A percentile compares a stretch with the other conserved stretches of the same genome.
Conservation (phyloP, 2,113 vertebrate genomes). For the Solenodon paradoxus region DNA sequence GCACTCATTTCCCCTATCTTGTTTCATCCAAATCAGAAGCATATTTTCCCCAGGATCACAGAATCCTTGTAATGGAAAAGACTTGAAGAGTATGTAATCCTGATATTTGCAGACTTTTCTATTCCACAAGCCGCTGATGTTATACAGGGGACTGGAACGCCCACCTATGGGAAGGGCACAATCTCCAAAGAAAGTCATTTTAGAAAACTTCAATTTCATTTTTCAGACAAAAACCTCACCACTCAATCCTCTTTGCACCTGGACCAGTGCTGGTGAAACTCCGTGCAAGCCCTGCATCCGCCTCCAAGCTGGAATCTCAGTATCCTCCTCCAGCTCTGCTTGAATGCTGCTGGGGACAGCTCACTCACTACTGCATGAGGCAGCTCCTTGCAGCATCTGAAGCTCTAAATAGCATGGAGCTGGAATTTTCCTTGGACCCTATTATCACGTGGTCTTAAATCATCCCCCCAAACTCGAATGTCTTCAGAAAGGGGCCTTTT, state of each 20-base stretch:
- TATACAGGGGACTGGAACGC: not conserved
- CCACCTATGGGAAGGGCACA: not conserved
- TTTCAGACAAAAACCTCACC: not conserved
- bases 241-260: not conserved
- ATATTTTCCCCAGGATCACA: constrained; percentile 50
- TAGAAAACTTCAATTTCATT: not conserved
- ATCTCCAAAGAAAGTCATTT: not conserved
- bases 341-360: not conserved
- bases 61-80: constrained; percentile 7
- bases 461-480: not conserved
- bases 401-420: not conserved
- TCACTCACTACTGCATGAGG: not conserved
- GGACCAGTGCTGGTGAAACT: not conserved
- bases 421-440: not conserved
- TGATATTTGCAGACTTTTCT: not conserved
- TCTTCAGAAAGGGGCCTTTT: not conserved
- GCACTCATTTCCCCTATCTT: not conserved
- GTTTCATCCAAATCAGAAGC: constrained; percentile 67
- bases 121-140: not conserved
- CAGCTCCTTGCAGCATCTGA: not conserved
- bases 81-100: not conserved
- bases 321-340: not conserved
- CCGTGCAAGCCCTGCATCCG: not conserved
- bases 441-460: not conserved
- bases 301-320: not conserved